These are phyloP conservation scores for Microtus obscurus DNA, from an alignment of 2,797 vertebrate species.

Conservation along the genomic window DNA sequence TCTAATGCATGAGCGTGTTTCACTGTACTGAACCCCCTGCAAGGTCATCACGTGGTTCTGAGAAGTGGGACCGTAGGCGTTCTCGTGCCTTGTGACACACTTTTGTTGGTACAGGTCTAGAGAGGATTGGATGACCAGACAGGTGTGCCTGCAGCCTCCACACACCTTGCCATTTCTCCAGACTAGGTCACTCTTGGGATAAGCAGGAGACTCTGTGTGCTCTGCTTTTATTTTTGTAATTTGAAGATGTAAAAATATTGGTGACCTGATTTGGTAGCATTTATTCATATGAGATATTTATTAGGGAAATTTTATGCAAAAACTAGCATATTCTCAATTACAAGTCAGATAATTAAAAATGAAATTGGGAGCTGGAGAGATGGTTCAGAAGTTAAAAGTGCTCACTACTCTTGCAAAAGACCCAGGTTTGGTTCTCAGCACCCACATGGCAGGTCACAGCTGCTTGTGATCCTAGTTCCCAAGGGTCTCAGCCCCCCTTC, in stretches of 20 bases:
- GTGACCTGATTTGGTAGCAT: neutral
- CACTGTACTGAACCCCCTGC: neutral
- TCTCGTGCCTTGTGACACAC: neutral
- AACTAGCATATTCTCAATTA: neutral
- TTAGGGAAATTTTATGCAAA: neutral
- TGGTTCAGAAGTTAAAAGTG: neutral
- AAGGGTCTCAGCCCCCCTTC: too few species aligned
- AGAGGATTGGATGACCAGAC: neutral
- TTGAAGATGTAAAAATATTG: neutral
- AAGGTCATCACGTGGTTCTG: neutral
- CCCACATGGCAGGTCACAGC: neutral
- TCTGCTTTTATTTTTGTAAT: neutral
- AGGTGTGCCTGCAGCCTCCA: too few species aligned
- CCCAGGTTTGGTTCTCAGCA: neutral
- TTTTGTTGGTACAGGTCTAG: neutral
- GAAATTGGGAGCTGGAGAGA: neutral
- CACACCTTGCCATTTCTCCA: neutral
- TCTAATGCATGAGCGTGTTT: neutral
- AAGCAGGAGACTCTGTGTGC: neutral
- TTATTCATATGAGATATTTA: neutral
- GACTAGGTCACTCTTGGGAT: neutral
- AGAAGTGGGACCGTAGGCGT: neutral
- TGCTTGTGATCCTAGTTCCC: neutral
- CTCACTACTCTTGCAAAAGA: neutral
- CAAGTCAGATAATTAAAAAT: too few species aligned